Evolutionary conservation across 2,888 invertebrate genomes (phyloP).

Genomic region (Zygaena filipendulae): DNA sequence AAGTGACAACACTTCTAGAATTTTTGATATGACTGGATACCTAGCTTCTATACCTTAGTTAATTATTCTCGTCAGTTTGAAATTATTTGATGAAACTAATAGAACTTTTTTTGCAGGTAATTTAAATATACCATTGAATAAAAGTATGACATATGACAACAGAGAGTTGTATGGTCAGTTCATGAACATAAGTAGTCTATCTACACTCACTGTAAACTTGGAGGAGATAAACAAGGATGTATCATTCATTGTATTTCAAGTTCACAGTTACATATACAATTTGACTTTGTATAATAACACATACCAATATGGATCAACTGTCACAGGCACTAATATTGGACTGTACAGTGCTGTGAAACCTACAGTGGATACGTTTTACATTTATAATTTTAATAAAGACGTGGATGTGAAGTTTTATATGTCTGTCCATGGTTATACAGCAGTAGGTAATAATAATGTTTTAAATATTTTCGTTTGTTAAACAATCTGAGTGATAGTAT

Average conservation of each 20-base stretch:
- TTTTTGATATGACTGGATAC: too few relatives aligned
- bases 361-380: conserved; percentile 32
- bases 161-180: conserved; percentile 37
- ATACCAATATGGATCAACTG: conserved; percentile 26
- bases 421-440: conserved; percentile 61
- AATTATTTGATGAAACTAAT: too few relatives aligned
- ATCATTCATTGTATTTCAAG: conserved; percentile 72
- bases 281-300: conserved; percentile 61
- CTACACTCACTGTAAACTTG: conserved; percentile 42
- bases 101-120: too few relatives aligned
- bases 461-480: too few relatives aligned
- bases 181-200: conserved; percentile 26
- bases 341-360: conserved; percentile 39
- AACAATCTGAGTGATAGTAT: too few relatives aligned
- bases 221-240: conserved; percentile 44
- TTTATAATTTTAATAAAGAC: conserved; percentile 44
- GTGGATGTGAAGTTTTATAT: conserved; percentile 43
- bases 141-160: conserved; percentile 25
- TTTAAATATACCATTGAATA: conserved; percentile 36
- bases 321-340: conserved; percentile 73
- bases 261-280: conserved; percentile 69
- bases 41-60: too few relatives aligned
- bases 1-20: too few relatives aligned
- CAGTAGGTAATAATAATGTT: too few relatives aligned
- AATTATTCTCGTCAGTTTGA: too few relatives aligned